Conservation (phyloP, 2,888 invertebrate genomes). For the Ashinkailepas kermadecensis region DNA sequence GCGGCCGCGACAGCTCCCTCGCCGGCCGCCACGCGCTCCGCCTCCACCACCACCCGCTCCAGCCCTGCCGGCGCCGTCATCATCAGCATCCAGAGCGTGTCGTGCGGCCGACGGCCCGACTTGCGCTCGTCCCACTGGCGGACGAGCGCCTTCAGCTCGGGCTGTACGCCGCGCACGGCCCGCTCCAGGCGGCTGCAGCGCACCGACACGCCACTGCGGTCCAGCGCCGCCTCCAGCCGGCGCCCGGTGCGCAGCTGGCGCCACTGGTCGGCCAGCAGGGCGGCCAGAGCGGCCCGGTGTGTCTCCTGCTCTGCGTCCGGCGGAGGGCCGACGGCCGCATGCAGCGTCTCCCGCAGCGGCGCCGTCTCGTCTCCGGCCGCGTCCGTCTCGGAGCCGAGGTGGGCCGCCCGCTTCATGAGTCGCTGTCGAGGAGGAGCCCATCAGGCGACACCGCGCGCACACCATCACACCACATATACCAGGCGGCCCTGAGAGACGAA, state of each 20-base stretch:
- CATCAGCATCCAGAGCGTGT: slow-evolving; percentile 13
- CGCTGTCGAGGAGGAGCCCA: background rate
- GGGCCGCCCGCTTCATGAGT: background rate
- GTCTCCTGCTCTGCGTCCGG: background rate
- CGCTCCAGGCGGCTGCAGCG: background rate
- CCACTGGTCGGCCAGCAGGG: background rate
- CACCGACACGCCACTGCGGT: background rate
- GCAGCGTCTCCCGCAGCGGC: slow-evolving; percentile 95
- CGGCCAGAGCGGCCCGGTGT: background rate
- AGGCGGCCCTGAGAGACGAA: too few species aligned
- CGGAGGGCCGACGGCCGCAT: slow-evolving; percentile 87
- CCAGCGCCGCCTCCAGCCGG: slow-evolving; percentile 26
- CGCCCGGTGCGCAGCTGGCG: background rate
- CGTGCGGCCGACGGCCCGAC: background rate
- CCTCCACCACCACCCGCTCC: background rate
- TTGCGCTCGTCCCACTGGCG: slow-evolving; percentile 14
- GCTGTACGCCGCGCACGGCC: slow-evolving; percentile 7
- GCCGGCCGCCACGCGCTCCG: background rate
- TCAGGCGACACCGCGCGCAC: too few species aligned
- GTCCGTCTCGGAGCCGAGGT: slow-evolving; percentile 58
- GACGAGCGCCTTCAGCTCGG: slow-evolving; percentile 12
- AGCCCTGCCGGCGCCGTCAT: slow-evolving; percentile 3
- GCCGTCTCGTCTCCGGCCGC: slow-evolving; percentile 98
- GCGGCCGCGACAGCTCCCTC: background rate
- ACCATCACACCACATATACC: too few species aligned